Percentiles rank a stretch among this genome's conserved stretches.
These are phyloP conservation scores for Bombus haemorrhoidalis DNA, from an alignment of 1,140 invertebrate species.

Conservation along the genomic window DNA sequence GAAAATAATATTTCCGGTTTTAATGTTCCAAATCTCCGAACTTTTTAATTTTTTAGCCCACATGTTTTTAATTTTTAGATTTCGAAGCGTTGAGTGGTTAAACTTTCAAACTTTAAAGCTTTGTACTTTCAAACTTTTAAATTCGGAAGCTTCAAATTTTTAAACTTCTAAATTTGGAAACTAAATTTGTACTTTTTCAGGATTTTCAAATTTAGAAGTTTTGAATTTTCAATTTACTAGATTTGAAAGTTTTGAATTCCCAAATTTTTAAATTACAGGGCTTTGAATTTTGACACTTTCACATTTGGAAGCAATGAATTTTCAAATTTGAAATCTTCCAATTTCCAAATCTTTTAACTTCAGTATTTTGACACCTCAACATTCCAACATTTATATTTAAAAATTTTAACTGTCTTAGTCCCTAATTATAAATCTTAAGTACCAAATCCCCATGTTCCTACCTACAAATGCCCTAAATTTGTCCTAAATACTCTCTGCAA, in stretches of 20 bases:
- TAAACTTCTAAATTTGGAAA: neutral
- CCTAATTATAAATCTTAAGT: too few relatives aligned
- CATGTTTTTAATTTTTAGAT: neutral
- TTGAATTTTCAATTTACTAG: too few relatives aligned
- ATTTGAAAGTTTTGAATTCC: too few relatives aligned
- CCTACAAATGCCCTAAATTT: too few relatives aligned
- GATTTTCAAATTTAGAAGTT: neutral
- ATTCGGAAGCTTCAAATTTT: neutral
- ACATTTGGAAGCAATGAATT: too few relatives aligned
- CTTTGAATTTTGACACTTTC: too few relatives aligned
- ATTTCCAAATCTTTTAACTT: neutral
- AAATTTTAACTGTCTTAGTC: too few relatives aligned
- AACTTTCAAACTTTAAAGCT: neutral
- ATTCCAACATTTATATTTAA: too few relatives aligned
- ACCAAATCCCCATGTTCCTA: too few relatives aligned
- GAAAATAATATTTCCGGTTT: neutral
- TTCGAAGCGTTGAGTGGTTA: neutral
- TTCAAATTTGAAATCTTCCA: neutral
- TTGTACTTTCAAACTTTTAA: neutral
- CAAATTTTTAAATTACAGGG: too few relatives aligned
- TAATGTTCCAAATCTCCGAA: neutral
- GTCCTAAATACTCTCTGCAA: too few relatives aligned
- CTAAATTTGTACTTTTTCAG: neutral
- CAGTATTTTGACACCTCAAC: too few relatives aligned
- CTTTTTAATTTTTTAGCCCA: neutral